Evolutionary conservation across 2,797 vertebrate genomes (phyloP).

Genomic region (Phylloscopus collybita): DNA sequence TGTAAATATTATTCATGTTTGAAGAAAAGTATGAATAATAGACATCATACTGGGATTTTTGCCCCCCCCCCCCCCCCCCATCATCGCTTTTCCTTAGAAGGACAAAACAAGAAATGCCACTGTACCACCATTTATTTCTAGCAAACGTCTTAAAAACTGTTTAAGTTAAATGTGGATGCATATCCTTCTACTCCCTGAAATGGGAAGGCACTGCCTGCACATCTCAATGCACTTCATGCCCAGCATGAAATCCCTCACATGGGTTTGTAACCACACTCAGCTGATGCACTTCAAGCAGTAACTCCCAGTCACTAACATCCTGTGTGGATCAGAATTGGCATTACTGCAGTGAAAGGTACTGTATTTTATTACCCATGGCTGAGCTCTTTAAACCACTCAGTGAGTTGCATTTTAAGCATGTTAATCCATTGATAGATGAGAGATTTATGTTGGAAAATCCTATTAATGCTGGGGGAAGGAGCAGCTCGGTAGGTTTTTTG

Average conservation of each 20-base stretch:
- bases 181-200: background rate
- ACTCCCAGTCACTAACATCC: background rate
- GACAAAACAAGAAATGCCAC: background rate
- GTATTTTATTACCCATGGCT: background rate
- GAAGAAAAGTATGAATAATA: background rate
- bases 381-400: slow-evolving; percentile 9
- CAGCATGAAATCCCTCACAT: background rate
- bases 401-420: background rate
- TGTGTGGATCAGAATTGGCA: background rate
- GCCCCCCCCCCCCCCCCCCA: accelerated
- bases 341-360: background rate
- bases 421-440: slow-evolving; percentile 35
- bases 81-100: background rate
- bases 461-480: background rate
- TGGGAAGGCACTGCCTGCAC: background rate
- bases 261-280: background rate
- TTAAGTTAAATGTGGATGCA: background rate
- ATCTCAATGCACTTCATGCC: background rate
- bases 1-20: background rate
- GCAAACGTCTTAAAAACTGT: background rate
- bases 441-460: slow-evolving; percentile 24
- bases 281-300: background rate
- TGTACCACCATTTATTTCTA: background rate
- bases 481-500: background rate
- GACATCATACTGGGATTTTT: background rate